These are phyloP conservation scores for Leptopterna dolabrata DNA, from an alignment of 2,888 invertebrate species.

Conservation along the genomic window DNA sequence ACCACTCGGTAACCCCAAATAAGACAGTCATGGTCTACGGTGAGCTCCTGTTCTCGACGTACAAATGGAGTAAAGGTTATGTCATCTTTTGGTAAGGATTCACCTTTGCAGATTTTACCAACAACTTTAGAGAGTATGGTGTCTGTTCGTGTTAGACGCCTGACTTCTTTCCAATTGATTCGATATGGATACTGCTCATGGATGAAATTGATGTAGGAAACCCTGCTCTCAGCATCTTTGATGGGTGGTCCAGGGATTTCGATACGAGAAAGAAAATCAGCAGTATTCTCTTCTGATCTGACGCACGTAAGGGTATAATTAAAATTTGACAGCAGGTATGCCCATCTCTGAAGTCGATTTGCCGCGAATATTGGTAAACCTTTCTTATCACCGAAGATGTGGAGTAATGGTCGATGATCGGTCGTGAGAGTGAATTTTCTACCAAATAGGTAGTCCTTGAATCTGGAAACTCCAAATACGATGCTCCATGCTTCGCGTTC, in stretches of 20 bases:
- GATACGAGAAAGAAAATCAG: too few relatives aligned
- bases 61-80: background rate
- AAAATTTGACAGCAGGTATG: too few relatives aligned
- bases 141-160: too few relatives aligned
- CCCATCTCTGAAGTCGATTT: too few relatives aligned
- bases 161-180: too few relatives aligned
- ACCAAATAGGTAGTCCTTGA: slow-evolving; percentile 9
- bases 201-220: too few relatives aligned
- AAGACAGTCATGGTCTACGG: slow-evolving; percentile 37
- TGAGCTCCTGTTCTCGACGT: slow-evolving; percentile 12
- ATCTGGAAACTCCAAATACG: too few relatives aligned
- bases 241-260: background rate
- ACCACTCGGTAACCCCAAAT: slow-evolving; percentile 51
- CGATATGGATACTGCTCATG: slow-evolving; percentile 59
- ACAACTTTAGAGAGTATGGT: too few relatives aligned
- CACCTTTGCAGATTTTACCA: too few relatives aligned
- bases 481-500: too few relatives aligned
- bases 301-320: slow-evolving; percentile 27
- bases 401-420: slow-evolving; percentile 31
- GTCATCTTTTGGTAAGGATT: background rate
- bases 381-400: slow-evolving; percentile 40
- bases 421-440: background rate
- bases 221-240: too few relatives aligned
- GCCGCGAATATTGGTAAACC: slow-evolving; percentile 41
- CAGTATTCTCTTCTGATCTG: slow-evolving; percentile 38